Evolutionary conservation across 2,888 invertebrate genomes (phyloP).

Genomic region (Chrysopilus asiliformis): DNA sequence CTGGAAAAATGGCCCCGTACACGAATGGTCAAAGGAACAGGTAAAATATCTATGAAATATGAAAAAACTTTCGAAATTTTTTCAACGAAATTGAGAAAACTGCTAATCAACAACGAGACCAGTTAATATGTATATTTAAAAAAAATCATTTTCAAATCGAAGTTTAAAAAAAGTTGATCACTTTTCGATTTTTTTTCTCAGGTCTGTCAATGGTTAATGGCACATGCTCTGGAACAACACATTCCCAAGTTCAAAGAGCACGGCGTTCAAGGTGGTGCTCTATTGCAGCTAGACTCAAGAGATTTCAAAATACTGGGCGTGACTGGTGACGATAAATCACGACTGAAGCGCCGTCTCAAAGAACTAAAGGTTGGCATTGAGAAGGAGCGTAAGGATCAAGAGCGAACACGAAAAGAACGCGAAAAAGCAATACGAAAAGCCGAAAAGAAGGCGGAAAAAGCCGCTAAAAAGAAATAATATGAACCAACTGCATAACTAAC

Average conservation of each 20-base stretch:
- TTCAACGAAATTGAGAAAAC: too few species aligned
- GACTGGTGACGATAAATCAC: conserved; percentile 64
- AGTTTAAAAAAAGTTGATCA: too few species aligned
- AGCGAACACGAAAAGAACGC: conserved; percentile 70
- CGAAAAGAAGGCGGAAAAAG: conserved; percentile 60
- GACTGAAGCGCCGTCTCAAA: conserved; percentile 74
- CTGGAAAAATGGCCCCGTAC: conserved; percentile 56
- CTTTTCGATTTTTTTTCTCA: too few species aligned
- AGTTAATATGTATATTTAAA: too few species aligned
- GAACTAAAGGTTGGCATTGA: conserved; percentile 64
- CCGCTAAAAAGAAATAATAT: conserved; percentile 49
- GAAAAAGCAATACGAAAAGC: conserved; percentile 78
- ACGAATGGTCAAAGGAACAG: conserved; percentile 67
- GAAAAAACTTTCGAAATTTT: too few species aligned
- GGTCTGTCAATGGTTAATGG: conserved; percentile 85
- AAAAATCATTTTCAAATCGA: too few species aligned
- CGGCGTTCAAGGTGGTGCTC: conserved; percentile 71
- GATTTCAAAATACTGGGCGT: conserved; percentile 82
- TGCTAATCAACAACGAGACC: too few species aligned
- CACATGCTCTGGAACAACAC: conserved; percentile 73
- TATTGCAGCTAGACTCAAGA: conserved; percentile 78
- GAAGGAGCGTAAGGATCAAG: conserved; percentile 58
- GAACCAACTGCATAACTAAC: too few species aligned
- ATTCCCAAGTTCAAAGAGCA: conserved; percentile 77
- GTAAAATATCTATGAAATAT: too few species aligned